Evolutionary conservation across 2,113 vertebrate species (phyloP), one percentile per base, ranked within the genome.

Genomic region (Guaruba guarouba): DNA sequence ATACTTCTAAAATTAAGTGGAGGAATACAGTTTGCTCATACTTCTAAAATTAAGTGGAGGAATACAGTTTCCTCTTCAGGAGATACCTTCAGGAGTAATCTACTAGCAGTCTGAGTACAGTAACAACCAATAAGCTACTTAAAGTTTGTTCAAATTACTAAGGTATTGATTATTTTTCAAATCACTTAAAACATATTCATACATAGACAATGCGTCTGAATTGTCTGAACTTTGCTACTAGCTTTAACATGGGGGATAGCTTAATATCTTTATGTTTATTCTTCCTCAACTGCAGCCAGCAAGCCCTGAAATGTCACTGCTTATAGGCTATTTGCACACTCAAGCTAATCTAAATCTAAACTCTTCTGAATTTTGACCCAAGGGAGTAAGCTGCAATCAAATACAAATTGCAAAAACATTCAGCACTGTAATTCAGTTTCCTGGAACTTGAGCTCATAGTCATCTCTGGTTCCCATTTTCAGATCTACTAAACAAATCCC

Each of bases 321-420:
- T 91, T 93, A 90, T 77, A 92, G 95, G 41, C 69, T 82, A 84
- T 88, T 73, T 70, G 41, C 73, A 92, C 25, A 2, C 37, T 68
- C 28, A 93, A 83, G 37, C 57, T 88, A 86, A 96, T 82, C 61
- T 82, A 80, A 94, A 86, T 84, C 96, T 95, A 88, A 97, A 96
- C 63, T 79, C 86, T 92, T 78, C 57, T 68, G 71, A 93, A 96
- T 97, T 96, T 96, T 73, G 13, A 96, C 79, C 71, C 87, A 94
- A 86, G 74, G 90, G 93, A 95, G 83, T 94, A 64, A 63, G 79
- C 39, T 83, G 62, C 79, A 96, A 93, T 90, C 89, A 97, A 97
- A 93, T 68, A 82, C 29, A 97, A 96, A 97, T 13, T 88, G 88
- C 94, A 86, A 92, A 96, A 91, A 91, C 61, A 95, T 86, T 93